phyloP scores from a whole-genome alignment of 2,888 invertebrate species.

The Cerceris ruficornis region DNA sequence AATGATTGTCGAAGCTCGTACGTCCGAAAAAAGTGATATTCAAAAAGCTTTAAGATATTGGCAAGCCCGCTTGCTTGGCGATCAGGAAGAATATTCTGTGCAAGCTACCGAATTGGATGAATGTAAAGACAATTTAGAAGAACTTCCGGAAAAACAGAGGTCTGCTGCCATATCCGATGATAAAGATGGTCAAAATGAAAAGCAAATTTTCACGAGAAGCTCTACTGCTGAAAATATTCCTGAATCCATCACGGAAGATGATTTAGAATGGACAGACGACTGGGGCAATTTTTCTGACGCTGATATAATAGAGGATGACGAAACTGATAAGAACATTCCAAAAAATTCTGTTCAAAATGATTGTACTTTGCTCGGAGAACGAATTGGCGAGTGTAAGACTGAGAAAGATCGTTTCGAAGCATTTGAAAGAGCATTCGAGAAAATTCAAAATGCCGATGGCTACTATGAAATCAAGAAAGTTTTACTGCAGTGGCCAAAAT shows the following conservation, averaged over 20 bases:
- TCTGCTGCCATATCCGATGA: not conserved
- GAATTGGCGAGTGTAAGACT: conserved; percentile 48
- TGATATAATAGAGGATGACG: conserved; percentile 48
- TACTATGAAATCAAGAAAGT: conserved; percentile 70
- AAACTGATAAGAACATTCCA: conserved; percentile 30
- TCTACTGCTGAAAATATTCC: not conserved
- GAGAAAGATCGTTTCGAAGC: conserved; percentile 71
- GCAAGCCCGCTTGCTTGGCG: conserved; percentile 44
- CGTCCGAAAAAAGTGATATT: conserved; percentile 49
- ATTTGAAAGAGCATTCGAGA: conserved; percentile 64
- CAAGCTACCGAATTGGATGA: conserved; percentile 7
- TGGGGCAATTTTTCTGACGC: conserved; percentile 76
- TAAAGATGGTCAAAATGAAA: not conserved
- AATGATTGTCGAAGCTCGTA: conserved; percentile 54
- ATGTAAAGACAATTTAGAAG: not conserved
- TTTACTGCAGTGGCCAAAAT: conserved; percentile 70
- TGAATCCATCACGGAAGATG: conserved; percentile 25
- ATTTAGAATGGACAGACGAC: conserved; percentile 70
- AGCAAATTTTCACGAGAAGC: not conserved
- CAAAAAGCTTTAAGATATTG: conserved; percentile 61
- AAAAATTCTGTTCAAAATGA: not conserved
- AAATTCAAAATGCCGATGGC: conserved; percentile 65
- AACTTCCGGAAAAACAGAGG: too few relatives aligned
- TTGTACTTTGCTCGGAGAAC: conserved; percentile 21
- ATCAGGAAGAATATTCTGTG: conserved; percentile 16